These are phyloP conservation scores for Neodiprion fabricii DNA, from an alignment of 1,140 invertebrate species.

Conservation along the genomic window DNA sequence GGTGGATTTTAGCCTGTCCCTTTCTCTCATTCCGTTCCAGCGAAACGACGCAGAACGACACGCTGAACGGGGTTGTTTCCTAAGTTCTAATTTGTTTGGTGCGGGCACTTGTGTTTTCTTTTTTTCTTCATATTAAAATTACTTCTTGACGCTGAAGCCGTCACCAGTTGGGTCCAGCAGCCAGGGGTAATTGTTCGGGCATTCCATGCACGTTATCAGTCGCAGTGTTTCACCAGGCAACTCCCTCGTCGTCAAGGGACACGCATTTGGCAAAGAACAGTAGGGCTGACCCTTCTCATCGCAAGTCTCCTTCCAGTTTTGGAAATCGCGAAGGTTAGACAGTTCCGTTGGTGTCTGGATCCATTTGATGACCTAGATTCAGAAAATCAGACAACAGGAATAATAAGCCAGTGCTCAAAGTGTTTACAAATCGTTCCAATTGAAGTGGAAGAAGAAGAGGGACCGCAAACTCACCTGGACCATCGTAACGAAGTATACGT, in stretches of 20 bases:
- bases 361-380: constrained; percentile 87
- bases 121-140: constrained; percentile 33
- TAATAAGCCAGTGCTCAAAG: neutral
- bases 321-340: constrained; percentile 85
- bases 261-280: constrained; percentile 90
- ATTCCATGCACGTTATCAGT: constrained; percentile 94
- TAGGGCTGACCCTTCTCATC: constrained; percentile 92
- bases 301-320: constrained; percentile 95
- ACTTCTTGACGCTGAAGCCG: constrained; percentile 84
- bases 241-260: constrained; percentile 87
- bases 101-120: neutral
- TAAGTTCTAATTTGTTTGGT: too few relatives aligned
- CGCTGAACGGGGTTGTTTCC: too few relatives aligned
- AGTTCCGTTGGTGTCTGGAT: constrained; percentile 95
- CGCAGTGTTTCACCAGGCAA: constrained; percentile 90
- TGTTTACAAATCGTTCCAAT: neutral
- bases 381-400: constrained; percentile 28
- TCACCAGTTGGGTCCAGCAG: constrained; percentile 93
- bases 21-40: neutral
- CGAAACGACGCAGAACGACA: neutral
- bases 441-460: neutral
- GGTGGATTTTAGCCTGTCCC: too few relatives aligned
- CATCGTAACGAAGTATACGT: constrained; percentile 95
- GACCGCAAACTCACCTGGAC: constrained; percentile 68
- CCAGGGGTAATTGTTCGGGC: constrained; percentile 95